Conservation (phyloP, 2,797 vertebrate species). For the Anas acuta region DNA sequence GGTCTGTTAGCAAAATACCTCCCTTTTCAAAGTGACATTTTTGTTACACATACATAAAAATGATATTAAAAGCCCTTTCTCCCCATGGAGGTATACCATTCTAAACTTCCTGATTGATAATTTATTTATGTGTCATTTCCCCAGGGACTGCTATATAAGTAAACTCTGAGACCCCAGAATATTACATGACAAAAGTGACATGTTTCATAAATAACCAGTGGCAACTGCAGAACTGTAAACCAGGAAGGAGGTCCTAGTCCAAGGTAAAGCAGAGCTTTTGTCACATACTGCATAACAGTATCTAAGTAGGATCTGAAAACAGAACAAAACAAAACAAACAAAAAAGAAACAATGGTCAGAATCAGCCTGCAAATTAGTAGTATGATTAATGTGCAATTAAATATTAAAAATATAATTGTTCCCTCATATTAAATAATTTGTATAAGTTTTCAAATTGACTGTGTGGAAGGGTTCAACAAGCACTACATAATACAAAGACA, state of each 20-base stretch:
- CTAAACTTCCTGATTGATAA: neutral
- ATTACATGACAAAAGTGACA: neutral
- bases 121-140: neutral
- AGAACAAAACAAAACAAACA: too few species aligned
- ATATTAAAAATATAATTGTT: neutral
- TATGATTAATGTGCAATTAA: neutral
- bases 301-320: neutral
- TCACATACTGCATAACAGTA: neutral
- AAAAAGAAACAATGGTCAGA: neutral
- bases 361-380: neutral
- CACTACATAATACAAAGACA: neutral
- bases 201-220: neutral
- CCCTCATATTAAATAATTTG: neutral
- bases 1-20: neutral
- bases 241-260: neutral
- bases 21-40: neutral
- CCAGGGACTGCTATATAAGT: neutral
- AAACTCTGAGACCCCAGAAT: neutral
- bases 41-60: neutral
- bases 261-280: neutral
- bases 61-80: neutral
- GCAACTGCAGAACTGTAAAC: rapidly evolving
- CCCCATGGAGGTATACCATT: rapidly evolving
- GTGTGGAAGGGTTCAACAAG: neutral
- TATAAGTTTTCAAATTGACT: neutral